A percentile compares a stretch with the other conserved stretches of the same genome.
Evolutionary conservation across 2,888 invertebrate species (phyloP).

Genomic region (Sphaerophoria taeniata): DNA sequence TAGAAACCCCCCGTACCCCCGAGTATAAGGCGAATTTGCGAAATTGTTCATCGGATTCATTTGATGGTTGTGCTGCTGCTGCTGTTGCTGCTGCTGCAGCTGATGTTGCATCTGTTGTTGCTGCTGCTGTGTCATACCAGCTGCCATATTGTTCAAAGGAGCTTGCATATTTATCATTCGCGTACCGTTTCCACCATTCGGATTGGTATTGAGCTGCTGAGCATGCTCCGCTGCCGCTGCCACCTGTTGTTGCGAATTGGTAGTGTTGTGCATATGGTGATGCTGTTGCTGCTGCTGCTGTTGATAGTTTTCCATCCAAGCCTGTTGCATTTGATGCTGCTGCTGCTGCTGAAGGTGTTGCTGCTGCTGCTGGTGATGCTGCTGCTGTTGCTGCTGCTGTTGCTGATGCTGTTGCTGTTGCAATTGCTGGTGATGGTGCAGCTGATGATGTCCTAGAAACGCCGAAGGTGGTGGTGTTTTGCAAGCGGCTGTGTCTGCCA

Average conservation of each 20-base stretch:
- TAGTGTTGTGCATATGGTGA: slow-evolving; percentile 77
- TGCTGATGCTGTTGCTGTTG: slow-evolving; percentile 82
- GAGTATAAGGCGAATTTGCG: slow-evolving; percentile 85
- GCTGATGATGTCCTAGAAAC: slow-evolving; percentile 83
- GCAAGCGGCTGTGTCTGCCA: slow-evolving; percentile 96
- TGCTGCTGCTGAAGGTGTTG: slow-evolving; percentile 82
- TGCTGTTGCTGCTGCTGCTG: slow-evolving; percentile 78
- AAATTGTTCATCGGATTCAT: slow-evolving; percentile 82
- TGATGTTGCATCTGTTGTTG: slow-evolving; percentile 75
- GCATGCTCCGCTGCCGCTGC: slow-evolving; percentile 79
- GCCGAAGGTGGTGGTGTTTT: slow-evolving; percentile 93
- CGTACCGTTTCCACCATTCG: slow-evolving; percentile 76
- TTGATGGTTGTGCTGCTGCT: slow-evolving; percentile 79
- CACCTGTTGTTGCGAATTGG: slow-evolving; percentile 75
- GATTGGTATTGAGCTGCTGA: slow-evolving; percentile 76
- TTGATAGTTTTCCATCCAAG: slow-evolving; percentile 82
- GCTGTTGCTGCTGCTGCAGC: slow-evolving; percentile 82
- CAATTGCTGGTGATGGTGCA: slow-evolving; percentile 81
- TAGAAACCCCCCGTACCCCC: slow-evolving; percentile 87
- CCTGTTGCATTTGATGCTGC: slow-evolving; percentile 80
- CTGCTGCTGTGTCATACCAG: slow-evolving; percentile 75
- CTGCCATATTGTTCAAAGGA: slow-evolving; percentile 75
- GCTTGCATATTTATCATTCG: slow-evolving; percentile 76
- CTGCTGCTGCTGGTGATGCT: slow-evolving; percentile 76
- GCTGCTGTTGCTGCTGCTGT: slow-evolving; percentile 76